phyloP scores from a whole-genome alignment of 92 coral and sea anemone species.

The Pocillopora meandrina region DNA sequence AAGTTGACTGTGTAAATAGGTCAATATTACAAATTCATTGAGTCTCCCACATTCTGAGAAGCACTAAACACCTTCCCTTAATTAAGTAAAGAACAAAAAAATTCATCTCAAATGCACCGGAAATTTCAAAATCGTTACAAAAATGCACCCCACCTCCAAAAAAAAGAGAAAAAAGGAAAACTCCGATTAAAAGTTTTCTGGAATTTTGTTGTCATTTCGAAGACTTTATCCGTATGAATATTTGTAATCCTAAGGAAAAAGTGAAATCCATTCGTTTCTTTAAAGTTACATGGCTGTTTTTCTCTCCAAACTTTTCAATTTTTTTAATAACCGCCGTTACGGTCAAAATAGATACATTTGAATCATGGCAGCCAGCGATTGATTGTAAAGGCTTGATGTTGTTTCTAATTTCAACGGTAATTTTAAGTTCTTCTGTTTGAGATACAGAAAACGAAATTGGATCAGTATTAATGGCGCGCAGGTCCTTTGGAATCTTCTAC shows the following conservation, averaged over 20 bases:
- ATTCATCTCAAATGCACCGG: neutral
- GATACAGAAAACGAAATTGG: neutral
- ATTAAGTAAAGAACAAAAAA: constrained; percentile 32
- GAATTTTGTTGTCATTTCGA: neutral
- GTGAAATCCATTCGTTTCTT: too few relatives aligned
- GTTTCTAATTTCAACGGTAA: neutral
- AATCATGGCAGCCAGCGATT: neutral
- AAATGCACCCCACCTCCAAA: neutral
- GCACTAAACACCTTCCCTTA: constrained; percentile 31
- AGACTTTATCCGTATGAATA: neutral
- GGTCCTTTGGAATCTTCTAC: neutral
- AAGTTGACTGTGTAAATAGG: constrained; percentile 48
- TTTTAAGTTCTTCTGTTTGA: neutral
- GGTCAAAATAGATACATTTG: too few relatives aligned
- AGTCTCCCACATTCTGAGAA: constrained; percentile 28
- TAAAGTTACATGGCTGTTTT: too few relatives aligned
- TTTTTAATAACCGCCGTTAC: too few relatives aligned
- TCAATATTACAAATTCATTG: constrained; percentile 36
- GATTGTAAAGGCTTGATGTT: neutral
- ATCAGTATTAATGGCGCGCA: neutral
- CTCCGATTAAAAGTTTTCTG: neutral
- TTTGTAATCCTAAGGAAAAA: neutral
- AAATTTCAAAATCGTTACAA: neutral
- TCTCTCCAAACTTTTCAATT: too few relatives aligned
- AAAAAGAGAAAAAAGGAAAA: too few relatives aligned